Base-by-base conservation (phyloP, 1,140 invertebrate species). In the Drosophila micromelanica region DNA sequence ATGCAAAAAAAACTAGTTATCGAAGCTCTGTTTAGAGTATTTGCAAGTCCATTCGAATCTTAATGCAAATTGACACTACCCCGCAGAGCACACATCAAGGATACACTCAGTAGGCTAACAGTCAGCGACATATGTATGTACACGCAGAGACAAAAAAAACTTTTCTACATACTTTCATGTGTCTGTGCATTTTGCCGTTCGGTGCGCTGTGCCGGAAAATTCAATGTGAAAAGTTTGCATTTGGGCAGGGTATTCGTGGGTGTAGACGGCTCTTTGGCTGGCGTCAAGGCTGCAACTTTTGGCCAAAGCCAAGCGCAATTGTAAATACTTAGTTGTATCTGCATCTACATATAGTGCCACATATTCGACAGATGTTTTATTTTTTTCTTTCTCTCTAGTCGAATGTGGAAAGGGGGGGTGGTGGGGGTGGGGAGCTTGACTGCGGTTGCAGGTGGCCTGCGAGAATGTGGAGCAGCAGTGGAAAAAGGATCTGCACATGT, bases 181-280 rank as follows among this genome's bases (percentile, higher is more conserved):
- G 55, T 52, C 30, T 60, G 57, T 51, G 49, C 37, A 55, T 61
- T 81, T 86, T 78, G 71, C 76, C 82, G 70, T 78, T 71, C 74
- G 61, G 81, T 73, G 81, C 71, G 70, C 75, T 78, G 67, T 79
- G 74, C 72, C 48, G 84, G 78, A 86, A 87, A 87, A 87, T 79
- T 78, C 76, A 89, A 87, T 84, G 84, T 74, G 82, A 87, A 87
- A 87, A 87, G 79, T 87, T 89, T 82, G 72, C 72, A 78, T 86
- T 86, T 77, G 65, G 27, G 62, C 27, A 38, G 37, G 3, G 49
- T 37, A 38, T 43, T 15, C 11, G 27, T 7, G 15, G 15, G 32
- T 13, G 55, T 60, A 6, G 8, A 7, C 17, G 20, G 17, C 9
- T 52, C 32, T 35, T 45, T 61, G 48, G 81, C 77, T 86, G 13